Percentiles rank a stretch among this genome's conserved stretches.
Conservation (phyloP, 2,113 vertebrate species). For the Rissa tridactyla region DNA sequence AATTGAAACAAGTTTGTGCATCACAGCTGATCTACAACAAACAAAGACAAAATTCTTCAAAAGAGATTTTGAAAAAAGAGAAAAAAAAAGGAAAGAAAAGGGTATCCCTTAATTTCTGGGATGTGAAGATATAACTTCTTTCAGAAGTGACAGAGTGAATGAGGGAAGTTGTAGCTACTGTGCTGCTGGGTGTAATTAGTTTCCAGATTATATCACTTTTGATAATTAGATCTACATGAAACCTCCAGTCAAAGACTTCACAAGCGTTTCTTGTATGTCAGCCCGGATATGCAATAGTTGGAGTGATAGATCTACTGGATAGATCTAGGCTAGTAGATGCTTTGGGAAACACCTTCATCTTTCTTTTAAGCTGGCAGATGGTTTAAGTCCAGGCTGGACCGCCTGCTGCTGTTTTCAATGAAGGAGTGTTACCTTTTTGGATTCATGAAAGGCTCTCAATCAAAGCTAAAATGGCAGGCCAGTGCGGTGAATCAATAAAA, state of each 20-base stretch:
- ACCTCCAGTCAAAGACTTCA: conserved; percentile 44
- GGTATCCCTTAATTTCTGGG: conserved; percentile 12
- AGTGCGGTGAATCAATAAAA: conserved; percentile 83
- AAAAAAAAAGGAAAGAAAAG: neutral
- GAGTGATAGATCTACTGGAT: conserved; percentile 18
- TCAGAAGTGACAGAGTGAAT: conserved; percentile 17
- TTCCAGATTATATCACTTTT: conserved; percentile 65
- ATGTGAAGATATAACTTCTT: conserved; percentile 34
- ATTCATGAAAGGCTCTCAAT: conserved; percentile 81
- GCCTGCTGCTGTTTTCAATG: conserved; percentile 81
- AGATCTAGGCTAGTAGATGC: conserved; percentile 35
- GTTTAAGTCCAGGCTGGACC: conserved; percentile 70
- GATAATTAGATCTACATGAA: conserved; percentile 66
- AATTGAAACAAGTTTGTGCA: conserved; percentile 68
- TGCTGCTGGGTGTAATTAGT: conserved; percentile 66
- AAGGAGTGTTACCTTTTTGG: conserved; percentile 81
- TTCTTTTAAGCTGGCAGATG: conserved; percentile 80
- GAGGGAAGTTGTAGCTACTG: conserved; percentile 31
- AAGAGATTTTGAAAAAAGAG: conserved; percentile 27
- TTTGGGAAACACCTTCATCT: conserved; percentile 73
- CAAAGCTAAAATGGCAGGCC: conserved; percentile 81
- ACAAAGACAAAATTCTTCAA: conserved; percentile 58
- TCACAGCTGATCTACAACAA: conserved; percentile 55
- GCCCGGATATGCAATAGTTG: neutral
- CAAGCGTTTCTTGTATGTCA: neutral